Base-by-base conservation (phyloP, 2,888 invertebrate genomes). In the Lomographa bimaculata region DNA sequence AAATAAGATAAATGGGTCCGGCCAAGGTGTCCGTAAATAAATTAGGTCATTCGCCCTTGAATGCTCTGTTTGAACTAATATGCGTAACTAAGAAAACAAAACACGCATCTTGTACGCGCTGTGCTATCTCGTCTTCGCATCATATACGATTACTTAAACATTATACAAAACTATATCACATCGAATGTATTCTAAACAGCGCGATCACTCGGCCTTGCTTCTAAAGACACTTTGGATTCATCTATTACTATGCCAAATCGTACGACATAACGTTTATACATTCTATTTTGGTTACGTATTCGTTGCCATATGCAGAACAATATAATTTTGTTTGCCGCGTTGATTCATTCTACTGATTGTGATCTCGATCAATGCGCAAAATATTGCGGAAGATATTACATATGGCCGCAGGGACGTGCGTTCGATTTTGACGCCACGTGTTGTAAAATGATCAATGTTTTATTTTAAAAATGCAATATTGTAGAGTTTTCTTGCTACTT, bases 241-340 rank as follows among this genome's bases (percentile, higher is more conserved):
- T 21, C 10, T 26, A 36, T 30, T 18, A 10, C 25, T 42, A 42
- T 30, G 29, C 35, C 42, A 42, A 42, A 36, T 21, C 17, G 7
- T 23, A 14, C 24, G 25, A 36, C 36, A 26, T 30, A 30, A 20
- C 28, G 27, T 24, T 34, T 16, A 16, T 30, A 17, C 10, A 11
- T 26, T 36, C 42, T 42, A 42, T 36, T 42, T 41, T 26, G 20
- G 30, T 26, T 20, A 21, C 17, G 18, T 21, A 20, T 14, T 25
- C 21, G 20, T 1, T 34, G 41, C 28, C 29, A 29, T 34, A 34
- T 24, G 28, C 35, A 20, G 20, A 29, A 20, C 35, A 30, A 20
- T 25, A 25, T 30, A 30, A 17, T 17, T 17, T 20, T 25, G 16
- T 12, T 2, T 3, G 5, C 10, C 9, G 7, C 5, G 8, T 1